Conservation (phyloP, 2,888 invertebrate genomes). For the Amiota mariae region DNA sequence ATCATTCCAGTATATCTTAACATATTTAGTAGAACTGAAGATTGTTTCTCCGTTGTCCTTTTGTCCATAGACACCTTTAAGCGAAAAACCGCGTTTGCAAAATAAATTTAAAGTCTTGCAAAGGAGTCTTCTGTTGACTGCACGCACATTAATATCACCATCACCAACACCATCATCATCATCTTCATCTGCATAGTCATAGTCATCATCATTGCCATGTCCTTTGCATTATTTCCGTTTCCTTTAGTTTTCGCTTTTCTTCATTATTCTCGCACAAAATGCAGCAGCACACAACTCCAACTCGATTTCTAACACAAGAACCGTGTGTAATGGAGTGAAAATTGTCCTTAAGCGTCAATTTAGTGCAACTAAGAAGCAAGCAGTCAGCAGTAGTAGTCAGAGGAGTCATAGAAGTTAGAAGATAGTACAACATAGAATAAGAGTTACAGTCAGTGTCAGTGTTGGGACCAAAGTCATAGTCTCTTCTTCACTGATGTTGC, state of each 20-base stretch:
- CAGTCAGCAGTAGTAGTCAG: conserved; percentile 18
- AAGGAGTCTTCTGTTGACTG: neutral
- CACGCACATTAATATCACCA: conserved; percentile 13
- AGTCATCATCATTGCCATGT: conserved; percentile 1
- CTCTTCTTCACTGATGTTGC: neutral
- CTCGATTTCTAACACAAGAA: conserved; percentile 9
- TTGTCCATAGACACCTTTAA: neutral
- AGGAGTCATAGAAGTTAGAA: neutral
- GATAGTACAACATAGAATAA: conserved; percentile 19
- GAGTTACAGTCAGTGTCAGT: neutral
- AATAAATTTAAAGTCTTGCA: too few relatives aligned
- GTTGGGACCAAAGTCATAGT: conserved; percentile 18
- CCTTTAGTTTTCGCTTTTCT: neutral
- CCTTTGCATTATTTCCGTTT: conserved; percentile 24
- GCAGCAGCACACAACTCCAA: conserved; percentile 29
- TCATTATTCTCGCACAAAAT: conserved; percentile 25
- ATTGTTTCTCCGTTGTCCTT: neutral
- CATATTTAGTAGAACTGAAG: neutral
- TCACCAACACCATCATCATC: too few relatives aligned
- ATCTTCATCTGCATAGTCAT: neutral
- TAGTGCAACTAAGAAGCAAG: conserved; percentile 46
- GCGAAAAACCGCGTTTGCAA: neutral
- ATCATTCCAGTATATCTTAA: neutral
- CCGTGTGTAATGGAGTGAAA: conserved; percentile 69
- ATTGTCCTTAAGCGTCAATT: conserved; percentile 72